A percentile compares a stretch with the other conserved stretches of the same genome.
Conservation (phyloP, 2,888 invertebrate genomes). For the Volucella inflata region DNA sequence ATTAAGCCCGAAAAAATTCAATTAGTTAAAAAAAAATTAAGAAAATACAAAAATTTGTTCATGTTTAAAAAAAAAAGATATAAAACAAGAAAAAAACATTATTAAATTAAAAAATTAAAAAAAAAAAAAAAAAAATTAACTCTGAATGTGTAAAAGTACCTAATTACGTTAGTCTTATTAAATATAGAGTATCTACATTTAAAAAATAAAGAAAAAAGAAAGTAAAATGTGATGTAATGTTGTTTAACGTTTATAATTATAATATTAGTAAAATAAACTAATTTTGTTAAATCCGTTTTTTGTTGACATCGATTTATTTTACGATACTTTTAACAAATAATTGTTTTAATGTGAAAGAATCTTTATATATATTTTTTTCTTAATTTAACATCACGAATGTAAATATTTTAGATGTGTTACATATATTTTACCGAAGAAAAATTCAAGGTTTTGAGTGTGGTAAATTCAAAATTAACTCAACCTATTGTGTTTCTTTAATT, state of each 20-base stretch:
- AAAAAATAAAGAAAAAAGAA: conserved; percentile 16
- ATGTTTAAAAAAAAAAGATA: conserved; percentile 59
- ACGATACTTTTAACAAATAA: conserved; percentile 21
- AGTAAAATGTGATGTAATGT: conserved; percentile 62
- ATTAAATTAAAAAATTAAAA: conserved; percentile 66
- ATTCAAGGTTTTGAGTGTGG: conserved; percentile 18
- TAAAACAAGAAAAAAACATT: conserved; percentile 24
- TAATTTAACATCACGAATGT: conserved; percentile 53
- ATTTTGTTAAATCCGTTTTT: conserved; percentile 13
- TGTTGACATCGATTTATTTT: conserved; percentile 7
- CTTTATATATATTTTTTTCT: conserved; percentile 14
- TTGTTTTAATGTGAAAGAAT: background rate
- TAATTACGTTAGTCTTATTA: conserved; percentile 70
- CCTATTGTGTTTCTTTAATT: background rate
- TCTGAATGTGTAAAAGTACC: conserved; percentile 73
- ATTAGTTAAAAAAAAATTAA: conserved; percentile 46
- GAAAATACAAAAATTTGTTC: conserved; percentile 42
- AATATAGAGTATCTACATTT: conserved; percentile 41
- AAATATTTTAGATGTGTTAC: conserved; percentile 42
- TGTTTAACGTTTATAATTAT: conserved; percentile 53
- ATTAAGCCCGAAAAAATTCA: conserved; percentile 42
- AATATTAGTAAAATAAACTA: background rate
- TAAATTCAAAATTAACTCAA: background rate
- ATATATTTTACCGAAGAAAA: background rate
- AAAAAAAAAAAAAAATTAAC: conserved; percentile 36